Evolutionary conservation across 2,888 invertebrate genomes (phyloP), one percentile per base, ranked within the genome.

Genomic region (Drosophila maculinotata): DNA sequence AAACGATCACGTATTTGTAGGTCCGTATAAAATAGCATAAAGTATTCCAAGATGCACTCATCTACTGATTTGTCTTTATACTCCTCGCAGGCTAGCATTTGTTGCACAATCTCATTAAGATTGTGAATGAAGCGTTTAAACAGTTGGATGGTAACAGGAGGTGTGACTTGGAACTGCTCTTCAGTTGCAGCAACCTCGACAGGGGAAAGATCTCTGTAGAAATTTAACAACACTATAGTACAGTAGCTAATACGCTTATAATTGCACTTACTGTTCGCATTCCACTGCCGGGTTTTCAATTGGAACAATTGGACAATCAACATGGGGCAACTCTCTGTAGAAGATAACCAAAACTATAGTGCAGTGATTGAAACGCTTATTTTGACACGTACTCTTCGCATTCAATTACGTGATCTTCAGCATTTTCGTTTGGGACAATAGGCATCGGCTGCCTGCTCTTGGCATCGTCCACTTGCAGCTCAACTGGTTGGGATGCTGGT

Each of bases 1-100:
- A 60, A 82, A 9, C 15, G 60, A 1, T 51, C 7, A 2, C 81
- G 78, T 44, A 82, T 71, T 10, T 60, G n/a, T 1, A 48, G 45
- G 0, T 33, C 10, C 0, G 23, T 1, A 38, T 80, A 81, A 14
- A 82, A 81, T 4, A 36, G 60, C 3, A 56, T 41, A 25, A 53
- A 78, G 20, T 78, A 81, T 4, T 63, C 59, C 9, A 44, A 3
- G 0, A 33, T 45, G 4, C 70, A 71, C 9, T 59, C 47, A 0
- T 71, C 42, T 10, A 20, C 23, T 0, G 71, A 47, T 60, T 56
- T 68, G 0, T 6, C 33, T 2, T 17, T 49, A 26, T 51, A 73
- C 4, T 69, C 48, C 0, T 44, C 36, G 4, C 65, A 42, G 1
- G n/a, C 14, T 3, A 52, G 9, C 82, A 82, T 81, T 57, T 78